Percentiles rank a stretch among this genome's conserved stretches.
phyloP scores from a whole-genome alignment of 2,888 invertebrate species.

The Athripsodes cinereus region DNA sequence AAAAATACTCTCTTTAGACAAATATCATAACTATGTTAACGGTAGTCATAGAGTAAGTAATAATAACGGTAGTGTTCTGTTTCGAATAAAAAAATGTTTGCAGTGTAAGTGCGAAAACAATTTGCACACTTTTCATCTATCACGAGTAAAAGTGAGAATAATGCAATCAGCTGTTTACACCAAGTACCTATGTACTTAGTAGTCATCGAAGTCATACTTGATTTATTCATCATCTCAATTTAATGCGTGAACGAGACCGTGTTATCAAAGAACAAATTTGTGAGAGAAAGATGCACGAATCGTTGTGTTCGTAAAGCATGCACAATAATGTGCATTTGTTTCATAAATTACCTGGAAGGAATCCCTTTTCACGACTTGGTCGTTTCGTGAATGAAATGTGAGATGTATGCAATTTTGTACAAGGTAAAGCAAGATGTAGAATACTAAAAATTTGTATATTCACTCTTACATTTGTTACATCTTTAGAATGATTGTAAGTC shows the following conservation, averaged over 20 bases:
- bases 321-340: neutral
- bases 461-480: too few species aligned
- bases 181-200: too few species aligned
- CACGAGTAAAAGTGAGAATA: neutral
- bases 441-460: neutral
- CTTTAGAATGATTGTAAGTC: too few species aligned
- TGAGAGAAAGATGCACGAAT: neutral
- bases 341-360: neutral
- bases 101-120: too few species aligned
- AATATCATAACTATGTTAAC: too few species aligned
- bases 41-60: too few species aligned
- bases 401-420: neutral
- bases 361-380: neutral
- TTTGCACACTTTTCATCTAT: too few species aligned
- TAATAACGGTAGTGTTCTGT: too few species aligned
- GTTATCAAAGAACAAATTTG: neutral
- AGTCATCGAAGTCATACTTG: neutral
- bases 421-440: neutral
- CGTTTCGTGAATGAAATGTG: neutral
- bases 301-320: neutral
- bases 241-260: neutral
- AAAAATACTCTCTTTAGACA: too few species aligned
- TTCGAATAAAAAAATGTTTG: too few species aligned
- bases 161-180: neutral
- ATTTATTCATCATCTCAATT: neutral